Base-by-base conservation (phyloP, 2,888 invertebrate species). In the Esperia sulphurella region DNA sequence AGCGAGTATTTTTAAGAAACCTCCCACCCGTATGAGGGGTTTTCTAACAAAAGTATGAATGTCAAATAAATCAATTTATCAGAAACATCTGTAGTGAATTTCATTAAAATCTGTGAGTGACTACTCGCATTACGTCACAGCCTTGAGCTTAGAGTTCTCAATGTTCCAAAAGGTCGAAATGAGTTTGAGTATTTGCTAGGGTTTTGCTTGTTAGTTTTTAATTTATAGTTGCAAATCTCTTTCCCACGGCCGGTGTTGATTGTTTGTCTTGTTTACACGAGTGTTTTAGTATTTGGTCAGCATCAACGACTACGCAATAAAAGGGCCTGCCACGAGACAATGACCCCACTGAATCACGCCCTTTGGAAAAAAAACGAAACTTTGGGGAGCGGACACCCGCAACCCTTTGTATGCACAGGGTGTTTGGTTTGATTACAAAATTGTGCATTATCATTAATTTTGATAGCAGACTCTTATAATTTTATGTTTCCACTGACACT, bases 391-490 rank as follows among this genome's bases (percentile, higher is more conserved):
- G 40, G 31, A 46, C 46, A 6, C n/a, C 9, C 33, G 9, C 46
- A 61, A 59, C 61, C 59, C 62, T 61, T 59, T 61, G 61, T 57
- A 54, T 59, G 53, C 45, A 53, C 50, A 52, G 52, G 46, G 43
- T 59, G 61, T 62, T 59, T 62, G 58, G 52, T 62, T 59, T 51
- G 53, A 53, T 54, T 55, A 57, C 57, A 56, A 55, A 55, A 56
- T 55, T 51, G 47, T 42, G 31, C n/a, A 30, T 29, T 30, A 10
- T 37, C 37, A 37, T 37, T 37, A n/a, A 12, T 10, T 8, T 33
- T 12, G 13, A 12, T 12, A 2, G 3, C n/a, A 3, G 31, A 31
- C 31, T 8, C 8, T 8, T 31, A 9, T 8, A 31, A 31, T 31
- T 21, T 21, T 3, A 21, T 21, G 2, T 21, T 21, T 21, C 21